A percentile compares a stretch with the other conserved stretches of the same genome.
Evolutionary conservation across 2,888 invertebrate genomes (phyloP).

Genomic region (Odontocolon sp.): DNA sequence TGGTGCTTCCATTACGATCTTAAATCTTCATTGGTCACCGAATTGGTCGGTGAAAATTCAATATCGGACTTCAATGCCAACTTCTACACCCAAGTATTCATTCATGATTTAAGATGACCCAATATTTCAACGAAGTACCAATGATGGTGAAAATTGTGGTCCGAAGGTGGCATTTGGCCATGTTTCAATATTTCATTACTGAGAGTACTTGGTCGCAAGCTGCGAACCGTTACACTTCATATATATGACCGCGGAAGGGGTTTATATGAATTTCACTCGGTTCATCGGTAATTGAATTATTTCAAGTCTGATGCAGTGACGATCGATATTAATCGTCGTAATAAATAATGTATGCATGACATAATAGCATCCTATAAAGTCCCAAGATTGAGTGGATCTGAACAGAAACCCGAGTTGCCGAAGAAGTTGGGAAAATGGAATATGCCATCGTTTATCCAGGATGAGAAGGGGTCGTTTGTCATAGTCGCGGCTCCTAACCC

Average conservation of each 20-base stretch:
- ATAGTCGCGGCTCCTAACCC: background rate
- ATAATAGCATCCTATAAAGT: background rate
- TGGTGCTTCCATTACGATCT: background rate
- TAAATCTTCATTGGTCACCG: slow-evolving; percentile 13
- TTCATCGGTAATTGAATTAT: slow-evolving; percentile 10
- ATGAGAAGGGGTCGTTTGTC: slow-evolving; percentile 15
- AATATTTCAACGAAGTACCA: slow-evolving; percentile 2
- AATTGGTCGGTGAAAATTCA: slow-evolving; percentile 8
- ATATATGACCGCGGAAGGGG: background rate
- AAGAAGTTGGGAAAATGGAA: slow-evolving; percentile 4
- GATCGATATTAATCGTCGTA: slow-evolving; percentile 13
- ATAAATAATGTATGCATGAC: slow-evolving; percentile 6
- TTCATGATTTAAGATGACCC: slow-evolving; percentile 20
- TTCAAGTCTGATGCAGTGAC: background rate
- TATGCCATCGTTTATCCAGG: background rate
- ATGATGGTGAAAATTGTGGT: background rate
- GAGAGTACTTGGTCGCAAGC: background rate
- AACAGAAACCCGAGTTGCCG: background rate
- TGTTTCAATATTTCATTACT: slow-evolving; percentile 27
- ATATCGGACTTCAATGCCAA: slow-evolving; percentile 1
- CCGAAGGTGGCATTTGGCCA: background rate
- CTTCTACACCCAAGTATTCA: slow-evolving; percentile 7
- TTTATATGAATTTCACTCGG: background rate
- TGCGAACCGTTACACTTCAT: background rate
- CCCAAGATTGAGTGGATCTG: background rate